A percentile compares a stretch with the other conserved stretches of the same genome.
These are phyloP conservation scores for Dasysyrphus tricinctus DNA, from an alignment of 2,888 invertebrate species.

Conservation along the genomic window DNA sequence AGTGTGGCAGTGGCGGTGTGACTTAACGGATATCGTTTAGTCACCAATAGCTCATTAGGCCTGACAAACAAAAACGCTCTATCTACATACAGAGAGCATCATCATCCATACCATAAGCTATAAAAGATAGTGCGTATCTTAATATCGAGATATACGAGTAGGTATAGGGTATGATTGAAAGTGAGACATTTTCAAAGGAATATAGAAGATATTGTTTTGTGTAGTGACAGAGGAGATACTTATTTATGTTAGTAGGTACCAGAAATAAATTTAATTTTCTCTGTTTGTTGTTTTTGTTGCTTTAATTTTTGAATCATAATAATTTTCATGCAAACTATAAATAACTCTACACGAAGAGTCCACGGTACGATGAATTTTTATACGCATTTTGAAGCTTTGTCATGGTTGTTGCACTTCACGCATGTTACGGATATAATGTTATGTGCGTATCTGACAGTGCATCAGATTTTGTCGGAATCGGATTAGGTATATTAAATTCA, in stretches of 20 bases:
- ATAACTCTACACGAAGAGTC: constrained; percentile 41
- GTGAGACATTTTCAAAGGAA: constrained; percentile 53
- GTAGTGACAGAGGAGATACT: not conserved
- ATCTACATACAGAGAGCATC: not conserved
- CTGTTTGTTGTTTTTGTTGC: constrained; percentile 15
- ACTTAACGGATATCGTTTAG: constrained; percentile 57
- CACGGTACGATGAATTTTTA: constrained; percentile 42
- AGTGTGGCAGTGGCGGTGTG: not conserved
- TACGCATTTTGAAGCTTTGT: constrained; percentile 58
- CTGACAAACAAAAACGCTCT: constrained; percentile 46
- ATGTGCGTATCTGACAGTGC: constrained; percentile 50
- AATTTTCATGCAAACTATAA: constrained; percentile 36
- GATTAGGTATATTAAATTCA: not conserved
- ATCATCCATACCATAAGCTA: not conserved
- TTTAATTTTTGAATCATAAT: not conserved
- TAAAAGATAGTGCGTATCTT: constrained; percentile 12
- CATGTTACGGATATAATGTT: constrained; percentile 26
- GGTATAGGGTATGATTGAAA: constrained; percentile 37
- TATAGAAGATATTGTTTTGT: not conserved
- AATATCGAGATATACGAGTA: constrained; percentile 1
- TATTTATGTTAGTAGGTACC: not conserved
- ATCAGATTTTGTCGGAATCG: constrained; percentile 27
- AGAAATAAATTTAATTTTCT: constrained; percentile 27
- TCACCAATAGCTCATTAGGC: constrained; percentile 67
- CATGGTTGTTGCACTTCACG: constrained; percentile 54